Evolutionary conservation across 2,797 vertebrate genomes (phyloP).

Genomic region (Kryptopterus vitreolus): DNA sequence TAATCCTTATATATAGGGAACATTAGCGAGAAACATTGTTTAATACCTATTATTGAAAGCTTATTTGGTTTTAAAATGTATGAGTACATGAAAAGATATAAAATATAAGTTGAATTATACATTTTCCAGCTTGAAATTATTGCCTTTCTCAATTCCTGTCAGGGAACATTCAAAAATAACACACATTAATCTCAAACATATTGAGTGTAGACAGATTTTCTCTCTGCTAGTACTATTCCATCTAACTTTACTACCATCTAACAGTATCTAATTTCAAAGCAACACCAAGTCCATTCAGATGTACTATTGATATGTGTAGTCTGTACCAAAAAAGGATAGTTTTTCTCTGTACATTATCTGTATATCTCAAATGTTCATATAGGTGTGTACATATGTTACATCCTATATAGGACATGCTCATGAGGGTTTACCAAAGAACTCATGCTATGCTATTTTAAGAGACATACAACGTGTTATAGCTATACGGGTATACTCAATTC

Average conservation of each 20-base stretch:
- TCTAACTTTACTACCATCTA: too few species aligned
- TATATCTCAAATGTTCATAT: background rate
- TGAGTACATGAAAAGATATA: background rate
- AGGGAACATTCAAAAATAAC: background rate
- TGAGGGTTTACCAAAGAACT: slow-evolving; percentile 28
- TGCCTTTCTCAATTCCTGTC: background rate
- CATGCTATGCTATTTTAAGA: slow-evolving; percentile 36
- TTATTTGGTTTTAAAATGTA: background rate
- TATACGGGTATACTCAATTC: slow-evolving; percentile 29
- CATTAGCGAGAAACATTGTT: background rate
- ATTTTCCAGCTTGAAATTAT: background rate
- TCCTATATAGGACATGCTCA: slow-evolving; percentile 39
- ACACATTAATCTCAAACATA: background rate
- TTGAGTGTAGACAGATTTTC: background rate
- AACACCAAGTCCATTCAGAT: background rate
- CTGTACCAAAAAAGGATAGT: background rate
- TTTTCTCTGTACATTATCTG: slow-evolving; percentile 2
- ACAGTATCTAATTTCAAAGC: background rate
- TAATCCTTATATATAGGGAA: background rate
- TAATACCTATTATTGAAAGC: too few species aligned
- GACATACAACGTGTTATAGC: background rate
- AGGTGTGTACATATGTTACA: slow-evolving; percentile 26
- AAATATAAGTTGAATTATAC: too few species aligned
- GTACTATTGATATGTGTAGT: background rate
- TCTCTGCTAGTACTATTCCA: background rate